Base-by-base conservation (phyloP, 2,113 vertebrate species). In the Grammomys dolichurus region DNA sequence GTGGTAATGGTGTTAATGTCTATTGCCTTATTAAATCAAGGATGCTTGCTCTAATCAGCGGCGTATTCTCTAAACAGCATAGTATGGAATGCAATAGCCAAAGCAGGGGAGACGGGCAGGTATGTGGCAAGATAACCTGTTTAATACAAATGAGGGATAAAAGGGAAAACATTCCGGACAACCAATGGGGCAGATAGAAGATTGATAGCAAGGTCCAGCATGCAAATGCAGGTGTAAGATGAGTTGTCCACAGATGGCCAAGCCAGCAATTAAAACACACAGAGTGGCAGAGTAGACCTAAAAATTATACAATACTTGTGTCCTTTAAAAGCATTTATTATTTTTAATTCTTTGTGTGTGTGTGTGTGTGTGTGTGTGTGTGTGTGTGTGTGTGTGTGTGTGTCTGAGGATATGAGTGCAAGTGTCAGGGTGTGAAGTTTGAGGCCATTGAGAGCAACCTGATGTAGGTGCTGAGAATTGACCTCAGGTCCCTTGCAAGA, bases 21-120 rank as follows among this genome's bases (percentile, higher is more conserved):
- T 63, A 75, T 73, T 56, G 19, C 63, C 58, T 96, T 92, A 73
- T 94, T 91, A 88, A 95, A 54, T 67, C 2, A 43, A 93, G 8
- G 46, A 33, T 90, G 16, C 10, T 73, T 88, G 3, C 58, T 94
- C 26, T 54, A 60, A 85, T 75, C 48, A 75, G 8, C 33, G 36
- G 36, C 7, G 26, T 73, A 93, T 4, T 40, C 6, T 88, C 65
- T 90, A 31, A 73, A 97, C 67, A 73, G 13, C 60, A 19, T 4
- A 69, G 65, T 82, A 40, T 51, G 65, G 69, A 82, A 51, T 72
- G 16, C n/a, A 69, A 3, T 33, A 17, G 19, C 43, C 75, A 58
- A 46, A 70, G 24, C 19, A 24, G 63, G 80, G n/a, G 85, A 14
- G 70, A 54, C 60, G 17, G 40, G 43, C 12, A 40, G 48, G 63